Percentiles rank a stretch among this genome's conserved stretches.
Evolutionary conservation across 1,140 invertebrate species (phyloP).

Genomic region (roundworm (Caenorhabditis elegans)): DNA sequence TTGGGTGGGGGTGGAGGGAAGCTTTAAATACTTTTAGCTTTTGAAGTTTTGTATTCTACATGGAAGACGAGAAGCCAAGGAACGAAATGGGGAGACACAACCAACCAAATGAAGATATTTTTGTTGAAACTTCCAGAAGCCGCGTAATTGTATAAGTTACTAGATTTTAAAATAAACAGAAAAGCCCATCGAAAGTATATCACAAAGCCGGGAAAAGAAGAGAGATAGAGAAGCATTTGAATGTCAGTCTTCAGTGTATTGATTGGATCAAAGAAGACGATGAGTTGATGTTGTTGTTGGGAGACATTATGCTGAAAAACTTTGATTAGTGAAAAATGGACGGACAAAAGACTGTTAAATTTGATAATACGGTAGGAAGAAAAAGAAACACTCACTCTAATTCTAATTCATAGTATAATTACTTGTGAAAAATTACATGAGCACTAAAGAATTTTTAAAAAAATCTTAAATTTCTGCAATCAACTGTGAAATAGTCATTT

Average conservation of each 20-base stretch:
- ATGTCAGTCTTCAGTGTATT: background rate
- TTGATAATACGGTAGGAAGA: background rate
- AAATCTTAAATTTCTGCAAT: background rate
- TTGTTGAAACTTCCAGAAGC: background rate
- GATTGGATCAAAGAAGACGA: background rate
- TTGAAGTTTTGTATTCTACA: background rate
- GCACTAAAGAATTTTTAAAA: too few species aligned
- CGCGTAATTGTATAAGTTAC: constrained; percentile 19
- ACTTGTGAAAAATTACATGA: too few species aligned
- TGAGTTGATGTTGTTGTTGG: too few species aligned
- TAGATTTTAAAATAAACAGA: background rate
- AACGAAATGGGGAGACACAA: background rate
- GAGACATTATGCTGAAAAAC: constrained; percentile 28
- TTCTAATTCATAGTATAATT: too few species aligned
- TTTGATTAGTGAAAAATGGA: background rate
- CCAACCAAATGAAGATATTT: constrained; percentile 26
- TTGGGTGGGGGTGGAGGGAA: too few species aligned
- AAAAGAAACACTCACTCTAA: too few species aligned
- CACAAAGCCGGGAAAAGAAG: constrained; percentile 13
- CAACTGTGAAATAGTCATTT: constrained; percentile 19
- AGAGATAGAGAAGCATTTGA: background rate
- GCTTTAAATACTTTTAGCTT: background rate
- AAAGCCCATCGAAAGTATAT: constrained; percentile 9
- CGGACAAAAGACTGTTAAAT: background rate
- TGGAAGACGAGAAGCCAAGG: background rate